Evolutionary conservation across 2,113 vertebrate genomes (phyloP), one percentile per base, ranked within the genome.

Genomic region (Oreochromis aureus): DNA sequence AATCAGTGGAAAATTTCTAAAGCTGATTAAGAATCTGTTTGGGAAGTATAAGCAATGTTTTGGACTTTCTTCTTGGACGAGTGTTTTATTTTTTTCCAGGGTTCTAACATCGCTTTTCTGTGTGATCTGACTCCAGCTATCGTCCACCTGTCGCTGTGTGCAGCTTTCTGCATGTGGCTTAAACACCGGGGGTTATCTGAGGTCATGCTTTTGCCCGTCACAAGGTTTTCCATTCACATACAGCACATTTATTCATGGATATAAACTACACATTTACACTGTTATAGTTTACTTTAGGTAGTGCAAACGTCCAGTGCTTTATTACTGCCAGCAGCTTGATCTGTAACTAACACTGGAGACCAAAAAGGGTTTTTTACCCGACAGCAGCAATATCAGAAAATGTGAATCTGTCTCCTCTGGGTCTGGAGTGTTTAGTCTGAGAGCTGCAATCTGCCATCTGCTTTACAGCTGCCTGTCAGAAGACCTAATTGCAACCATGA

Each of bases 371-470:
- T 81, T 58, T 78, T 81, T 59, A 61, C n/a, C 39, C 18, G 7
- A 66, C 61, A 80, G 61, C 78, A 24, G 36, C 9, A 18, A 51
- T 91, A 90, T 90, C 79, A 6, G 69, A 81, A 59, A 55, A 88
- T 82, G 79, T 39, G 87, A 81, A 89, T 85, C 34, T 2, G 83
- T 89, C 91, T 94, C 86, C 90, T 86, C 66, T 78, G 84, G 48
- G 78, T 87, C 84, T 78, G 71, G 10, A 80, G 86, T 95, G 95
- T 95, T 95, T 94, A 94, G 95, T 95, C 95, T 95, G 89, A 80
- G 87, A 41, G 85, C 87, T 81, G 10, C 69, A 56, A 78, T 85
- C 73, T 81, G 8, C 87, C 93, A 95, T 95, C 91, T 95, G 94
- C 87, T 79, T 36, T 86, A 93, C 93, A 95, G 91, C 92, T 94